phyloP scores from a whole-genome alignment of 2,113 vertebrate species.

The Gymnocephalus cernua region DNA sequence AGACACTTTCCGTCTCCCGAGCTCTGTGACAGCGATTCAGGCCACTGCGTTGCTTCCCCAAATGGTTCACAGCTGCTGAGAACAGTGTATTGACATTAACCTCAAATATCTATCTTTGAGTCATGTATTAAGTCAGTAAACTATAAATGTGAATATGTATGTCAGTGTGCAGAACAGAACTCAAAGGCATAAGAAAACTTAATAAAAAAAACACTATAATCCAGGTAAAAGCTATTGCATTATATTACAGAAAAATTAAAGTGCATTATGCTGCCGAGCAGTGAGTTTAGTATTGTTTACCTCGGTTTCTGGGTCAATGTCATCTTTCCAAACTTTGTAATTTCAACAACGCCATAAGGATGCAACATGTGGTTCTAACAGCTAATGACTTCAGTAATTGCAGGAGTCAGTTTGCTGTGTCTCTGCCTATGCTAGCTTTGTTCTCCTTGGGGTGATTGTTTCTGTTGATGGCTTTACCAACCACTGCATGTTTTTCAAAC shows the following conservation, averaged over 20 bases:
- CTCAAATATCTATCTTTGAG: constrained; percentile 28
- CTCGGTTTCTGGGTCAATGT: not conserved
- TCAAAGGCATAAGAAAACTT: constrained; percentile 1
- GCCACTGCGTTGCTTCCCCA: constrained; percentile 43
- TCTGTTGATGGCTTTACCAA: not conserved
- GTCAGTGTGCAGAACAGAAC: not conserved
- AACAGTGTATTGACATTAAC: constrained; percentile 36
- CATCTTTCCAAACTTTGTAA: not conserved
- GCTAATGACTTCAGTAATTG: not conserved
- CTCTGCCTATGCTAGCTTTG: not conserved
- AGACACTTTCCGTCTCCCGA: constrained; percentile 52
- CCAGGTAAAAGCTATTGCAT: too few species aligned
- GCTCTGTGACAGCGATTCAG: constrained; percentile 46
- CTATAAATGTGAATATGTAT: not conserved
- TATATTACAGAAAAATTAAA: too few species aligned
- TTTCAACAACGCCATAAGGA: not conserved
- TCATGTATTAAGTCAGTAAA: not conserved
- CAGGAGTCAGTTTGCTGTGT: not conserved
- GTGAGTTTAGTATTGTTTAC: not conserved
- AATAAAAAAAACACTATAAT: too few species aligned
- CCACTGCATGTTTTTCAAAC: not conserved
- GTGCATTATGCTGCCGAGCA: not conserved
- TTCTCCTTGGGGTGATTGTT: not conserved
- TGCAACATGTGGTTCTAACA: not conserved
- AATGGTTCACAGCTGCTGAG: constrained; percentile 40